Conservation (phyloP, 2,797 vertebrate species). For the Todus mexicanus region DNA sequence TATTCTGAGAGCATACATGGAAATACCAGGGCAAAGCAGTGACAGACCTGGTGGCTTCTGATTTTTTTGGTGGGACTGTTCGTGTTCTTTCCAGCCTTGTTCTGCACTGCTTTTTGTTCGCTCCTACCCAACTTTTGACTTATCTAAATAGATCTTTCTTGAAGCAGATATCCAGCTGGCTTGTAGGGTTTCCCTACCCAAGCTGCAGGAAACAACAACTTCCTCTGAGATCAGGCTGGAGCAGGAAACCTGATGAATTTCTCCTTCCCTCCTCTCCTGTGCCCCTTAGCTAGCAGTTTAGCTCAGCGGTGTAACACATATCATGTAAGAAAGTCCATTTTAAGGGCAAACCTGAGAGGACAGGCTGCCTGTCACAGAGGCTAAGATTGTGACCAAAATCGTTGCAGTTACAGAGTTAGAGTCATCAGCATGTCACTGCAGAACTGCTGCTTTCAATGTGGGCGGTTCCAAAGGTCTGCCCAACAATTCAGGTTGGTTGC, state of each 20-base stretch:
- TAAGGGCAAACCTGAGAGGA: neutral
- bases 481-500: neutral
- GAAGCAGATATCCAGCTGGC: neutral
- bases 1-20: fast-evolving
- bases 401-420: neutral
- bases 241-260: slow-evolving; percentile 5
- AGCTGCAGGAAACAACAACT: slow-evolving; percentile 28
- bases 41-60: neutral
- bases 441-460: neutral
- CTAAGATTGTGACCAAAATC: neutral
- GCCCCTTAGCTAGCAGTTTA: neutral
- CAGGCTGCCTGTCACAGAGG: neutral
- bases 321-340: neutral
- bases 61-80: neutral
- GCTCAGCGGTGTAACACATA: neutral
- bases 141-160: neutral
- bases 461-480: neutral
- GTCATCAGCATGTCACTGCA: neutral
- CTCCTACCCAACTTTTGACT: neutral
- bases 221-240: slow-evolving; percentile 24
- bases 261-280: neutral
- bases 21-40: fast-evolving
- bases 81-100: neutral
- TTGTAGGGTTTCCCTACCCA: neutral
- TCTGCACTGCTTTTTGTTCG: neutral